Conservation (phyloP, 2,113 vertebrate genomes). For the Nematolebias whitei region DNA sequence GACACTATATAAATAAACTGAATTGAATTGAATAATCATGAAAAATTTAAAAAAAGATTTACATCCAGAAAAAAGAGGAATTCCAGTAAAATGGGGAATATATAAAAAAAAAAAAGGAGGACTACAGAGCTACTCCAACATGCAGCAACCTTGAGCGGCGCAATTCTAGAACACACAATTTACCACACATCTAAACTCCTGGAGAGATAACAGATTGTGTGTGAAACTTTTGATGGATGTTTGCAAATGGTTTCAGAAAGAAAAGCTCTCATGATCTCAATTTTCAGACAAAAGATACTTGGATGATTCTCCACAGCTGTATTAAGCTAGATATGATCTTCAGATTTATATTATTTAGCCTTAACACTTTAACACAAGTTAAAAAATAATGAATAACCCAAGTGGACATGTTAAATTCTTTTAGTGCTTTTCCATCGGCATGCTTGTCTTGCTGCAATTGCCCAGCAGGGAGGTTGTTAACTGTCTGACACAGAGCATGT, state of each 20-base stretch:
- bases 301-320: not conserved
- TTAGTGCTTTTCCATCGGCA: not conserved
- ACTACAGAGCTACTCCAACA: too few relatives aligned
- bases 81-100: too few relatives aligned
- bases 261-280: too few relatives aligned
- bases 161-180: too few relatives aligned
- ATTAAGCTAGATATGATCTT: not conserved
- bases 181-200: not conserved
- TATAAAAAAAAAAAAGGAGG: too few relatives aligned
- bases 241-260: not conserved
- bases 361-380: not conserved
- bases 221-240: not conserved
- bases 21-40: too few relatives aligned
- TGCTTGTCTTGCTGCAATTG: not conserved
- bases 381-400: slow-evolving; percentile 15
- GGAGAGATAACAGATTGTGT: too few relatives aligned
- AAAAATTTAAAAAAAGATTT: too few relatives aligned
- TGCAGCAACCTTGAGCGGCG: too few relatives aligned
- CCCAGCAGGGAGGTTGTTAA: slow-evolving; percentile 13
- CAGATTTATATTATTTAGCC: slow-evolving; percentile 4
- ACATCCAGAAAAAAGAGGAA: too few relatives aligned
- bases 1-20: too few relatives aligned
- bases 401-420: slow-evolving; percentile 26
- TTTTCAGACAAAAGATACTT: not conserved
- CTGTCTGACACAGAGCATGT: slow-evolving; percentile 19